phyloP scores from a whole-genome alignment of 2,797 vertebrate genomes.

The Characodon lateralis region DNA sequence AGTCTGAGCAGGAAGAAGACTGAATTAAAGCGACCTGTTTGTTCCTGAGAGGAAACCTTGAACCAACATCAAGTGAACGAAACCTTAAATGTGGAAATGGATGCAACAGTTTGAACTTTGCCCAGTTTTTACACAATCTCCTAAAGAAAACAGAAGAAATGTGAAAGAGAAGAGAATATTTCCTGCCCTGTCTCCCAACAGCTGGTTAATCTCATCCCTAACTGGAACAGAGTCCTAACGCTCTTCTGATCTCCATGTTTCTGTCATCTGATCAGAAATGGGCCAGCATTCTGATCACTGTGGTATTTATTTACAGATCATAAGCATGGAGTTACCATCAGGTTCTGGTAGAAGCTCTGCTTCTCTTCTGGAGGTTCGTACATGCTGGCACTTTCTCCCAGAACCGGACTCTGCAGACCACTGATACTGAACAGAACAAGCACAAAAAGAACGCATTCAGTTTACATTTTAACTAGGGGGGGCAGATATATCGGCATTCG shows the following conservation, averaged over 20 bases:
- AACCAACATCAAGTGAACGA: too few species aligned
- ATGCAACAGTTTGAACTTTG: too few species aligned
- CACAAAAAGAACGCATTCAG: not conserved
- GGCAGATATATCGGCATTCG: too few species aligned
- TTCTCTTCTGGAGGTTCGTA: constrained; percentile 66
- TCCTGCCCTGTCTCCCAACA: not conserved
- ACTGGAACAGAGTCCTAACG: not conserved
- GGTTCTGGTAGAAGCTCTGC: constrained; percentile 86
- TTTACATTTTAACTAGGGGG: not conserved
- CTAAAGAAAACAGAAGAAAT: too few species aligned
- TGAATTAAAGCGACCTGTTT: too few species aligned
- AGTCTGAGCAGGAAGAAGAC: constrained; percentile 70
- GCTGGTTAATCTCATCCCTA: not conserved
- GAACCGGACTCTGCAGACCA: constrained; percentile 73
- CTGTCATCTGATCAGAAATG: not conserved
- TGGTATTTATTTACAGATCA: not conserved
- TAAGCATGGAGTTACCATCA: constrained; percentile 81
- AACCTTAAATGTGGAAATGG: too few species aligned
- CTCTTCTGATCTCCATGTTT: not conserved
- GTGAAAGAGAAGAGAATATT: not conserved
- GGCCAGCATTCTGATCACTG: too few species aligned
- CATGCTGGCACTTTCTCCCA: constrained; percentile 79
- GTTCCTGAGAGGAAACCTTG: too few species aligned
- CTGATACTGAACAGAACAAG: constrained; percentile 28
- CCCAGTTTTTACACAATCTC: too few species aligned